Percentiles rank a stretch among this genome's conserved stretches.
phyloP scores from a whole-genome alignment of 2,888 invertebrate species.

The Gymnocheta viridis region DNA sequence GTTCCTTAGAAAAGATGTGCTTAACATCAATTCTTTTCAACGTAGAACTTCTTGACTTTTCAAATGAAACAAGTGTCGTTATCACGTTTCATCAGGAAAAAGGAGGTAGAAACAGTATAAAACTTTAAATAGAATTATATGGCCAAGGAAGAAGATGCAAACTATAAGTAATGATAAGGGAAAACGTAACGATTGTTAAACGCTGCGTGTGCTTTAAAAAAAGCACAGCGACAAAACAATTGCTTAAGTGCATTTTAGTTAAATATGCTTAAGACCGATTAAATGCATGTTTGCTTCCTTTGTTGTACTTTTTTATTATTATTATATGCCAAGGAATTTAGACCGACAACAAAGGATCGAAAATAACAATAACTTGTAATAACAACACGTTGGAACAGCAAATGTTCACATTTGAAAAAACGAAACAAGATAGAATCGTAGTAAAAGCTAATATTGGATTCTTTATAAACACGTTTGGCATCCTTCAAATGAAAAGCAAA shows the following conservation, averaged over 20 bases:
- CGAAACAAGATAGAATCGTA: too few relatives aligned
- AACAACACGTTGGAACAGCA: background rate
- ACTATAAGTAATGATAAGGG: constrained; percentile 37
- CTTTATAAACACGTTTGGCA: too few relatives aligned
- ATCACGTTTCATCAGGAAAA: constrained; percentile 55
- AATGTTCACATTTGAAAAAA: too few relatives aligned
- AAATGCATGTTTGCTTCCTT: constrained; percentile 40
- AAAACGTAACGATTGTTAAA: constrained; percentile 18
- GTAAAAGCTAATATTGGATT: too few relatives aligned
- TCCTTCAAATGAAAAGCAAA: too few relatives aligned
- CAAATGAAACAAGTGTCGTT: constrained; percentile 54
- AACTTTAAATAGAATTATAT: constrained; percentile 28
- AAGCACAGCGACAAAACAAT: background rate
- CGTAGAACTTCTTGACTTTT: constrained; percentile 10
- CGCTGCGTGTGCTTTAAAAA: background rate
- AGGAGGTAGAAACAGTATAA: constrained; percentile 1
- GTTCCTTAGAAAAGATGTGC: constrained; percentile 11
- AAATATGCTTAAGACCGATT: constrained; percentile 26
- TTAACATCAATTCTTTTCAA: constrained; percentile 53
- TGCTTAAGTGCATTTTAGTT: constrained; percentile 38
- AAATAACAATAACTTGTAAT: background rate
- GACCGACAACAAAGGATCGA: background rate
- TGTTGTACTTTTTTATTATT: background rate
- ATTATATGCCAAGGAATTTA: constrained; percentile 2
- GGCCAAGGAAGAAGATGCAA: constrained; percentile 36